Evolutionary conservation across 2,888 invertebrate species (phyloP), one percentile per base, ranked within the genome.

Genomic region (Cephus rjabovi): DNA sequence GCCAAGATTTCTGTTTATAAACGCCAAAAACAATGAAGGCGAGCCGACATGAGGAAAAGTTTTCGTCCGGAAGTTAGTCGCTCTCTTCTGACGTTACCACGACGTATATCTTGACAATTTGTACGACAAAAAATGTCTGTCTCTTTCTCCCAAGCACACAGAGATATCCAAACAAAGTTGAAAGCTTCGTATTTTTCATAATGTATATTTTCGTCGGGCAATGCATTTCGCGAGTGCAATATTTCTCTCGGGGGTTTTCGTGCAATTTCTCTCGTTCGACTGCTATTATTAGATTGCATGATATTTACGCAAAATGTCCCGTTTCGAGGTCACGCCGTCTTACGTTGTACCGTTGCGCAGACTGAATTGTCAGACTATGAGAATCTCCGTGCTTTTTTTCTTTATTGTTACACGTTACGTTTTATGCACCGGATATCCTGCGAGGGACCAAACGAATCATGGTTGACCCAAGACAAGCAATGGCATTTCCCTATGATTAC

Each of bases 1-100:
- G 88, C 89, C 88, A 89, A 85, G 81, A 86, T 86, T 86, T 86
- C 84, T 86, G 86, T 88, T 88, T 86, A 87, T 88, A 87, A 87
- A 88, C 82, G 87, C 83, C 84, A 86, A 86, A 86, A 86, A 87
- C 86, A 85, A 87, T 87, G 84, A 86, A 83, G 82, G 76, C 80
- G 82, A 79, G 75, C 75, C 80, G 80, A 81, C 33, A 81, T 75
- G 77, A 77, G 79, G 82, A 79, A 86, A 87, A 88, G 82, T 88
- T 87, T 82, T 77, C 74, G 56, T 37, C 33, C n/a, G 71, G 71
- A 34, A 71, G 70, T 33, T 69, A 9, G 23, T 40, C 77, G 34
- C 79, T 30, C 74, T 35, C 74, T 34, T 40, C 9, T 79, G 77
- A 77, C 56, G 77, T 77, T 82, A 75, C 77, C 79, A 79, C 76